A percentile compares a stretch with the other conserved stretches of the same genome.
Evolutionary conservation across 2,888 invertebrate species (phyloP).

Genomic region (Thymelicus sylvestris): DNA sequence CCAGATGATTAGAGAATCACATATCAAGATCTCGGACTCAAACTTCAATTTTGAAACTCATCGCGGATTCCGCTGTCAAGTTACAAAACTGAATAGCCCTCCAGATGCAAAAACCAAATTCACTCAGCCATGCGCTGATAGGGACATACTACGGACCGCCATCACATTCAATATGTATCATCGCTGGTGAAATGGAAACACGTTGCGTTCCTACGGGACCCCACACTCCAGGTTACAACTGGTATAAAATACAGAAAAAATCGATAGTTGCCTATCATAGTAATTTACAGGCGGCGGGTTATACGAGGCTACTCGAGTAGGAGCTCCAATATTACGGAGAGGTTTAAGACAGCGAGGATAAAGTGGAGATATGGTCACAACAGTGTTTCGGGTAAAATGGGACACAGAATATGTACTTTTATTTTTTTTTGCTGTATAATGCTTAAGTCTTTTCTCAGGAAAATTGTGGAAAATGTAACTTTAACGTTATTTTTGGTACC

Average conservation of each 20-base stretch:
- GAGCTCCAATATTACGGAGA: not conserved
- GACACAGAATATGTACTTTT: not conserved
- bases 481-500: no score
- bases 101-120: slow-evolving; percentile 2
- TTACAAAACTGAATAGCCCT: no score
- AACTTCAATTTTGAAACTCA: no score
- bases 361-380: not conserved
- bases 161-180: slow-evolving; percentile 12
- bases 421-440: not conserved
- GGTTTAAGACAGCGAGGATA: not conserved
- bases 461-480: no score
- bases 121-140: not conserved
- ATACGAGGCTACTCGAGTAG: slow-evolving; percentile 10
- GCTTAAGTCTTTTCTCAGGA: no score
- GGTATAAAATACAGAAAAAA: slow-evolving; percentile 28
- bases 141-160: not conserved
- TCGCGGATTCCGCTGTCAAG: no score
- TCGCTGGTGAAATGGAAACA: slow-evolving; percentile 10
- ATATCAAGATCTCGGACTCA: no score
- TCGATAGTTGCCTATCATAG: slow-evolving; percentile 21
- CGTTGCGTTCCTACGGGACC: not conserved
- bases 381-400: not conserved
- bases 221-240: slow-evolving; percentile 15
- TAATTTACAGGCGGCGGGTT: slow-evolving; percentile 31
- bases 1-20: no score